Conservation (phyloP, 2,797 vertebrate genomes). For the Falco cherrug region DNA sequence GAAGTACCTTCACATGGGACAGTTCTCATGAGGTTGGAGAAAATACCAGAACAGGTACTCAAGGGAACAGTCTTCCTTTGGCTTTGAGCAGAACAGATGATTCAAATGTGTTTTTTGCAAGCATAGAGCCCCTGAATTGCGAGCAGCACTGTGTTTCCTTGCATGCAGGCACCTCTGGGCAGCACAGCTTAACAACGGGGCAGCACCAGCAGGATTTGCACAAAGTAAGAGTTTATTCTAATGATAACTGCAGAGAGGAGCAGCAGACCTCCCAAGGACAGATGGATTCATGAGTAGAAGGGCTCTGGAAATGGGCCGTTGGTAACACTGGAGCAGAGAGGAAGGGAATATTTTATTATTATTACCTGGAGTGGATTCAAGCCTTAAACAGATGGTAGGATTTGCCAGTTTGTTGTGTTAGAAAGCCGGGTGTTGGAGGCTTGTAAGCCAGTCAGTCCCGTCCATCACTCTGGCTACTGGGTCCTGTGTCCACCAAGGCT, state of each 20-base stretch:
- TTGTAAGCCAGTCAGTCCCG: not conserved
- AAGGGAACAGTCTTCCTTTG: not conserved
- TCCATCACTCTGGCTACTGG: not conserved
- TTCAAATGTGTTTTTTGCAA: not conserved
- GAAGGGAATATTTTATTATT: not conserved
- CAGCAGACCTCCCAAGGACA: not conserved
- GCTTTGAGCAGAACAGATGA: not conserved
- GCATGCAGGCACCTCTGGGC: not conserved
- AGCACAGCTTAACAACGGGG: not conserved
- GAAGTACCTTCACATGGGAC: not conserved
- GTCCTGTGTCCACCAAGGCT: not conserved
- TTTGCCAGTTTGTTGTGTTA: not conserved
- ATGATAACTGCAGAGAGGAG: not conserved
- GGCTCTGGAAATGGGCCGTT: not conserved
- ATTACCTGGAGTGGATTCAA: conserved; percentile 15
- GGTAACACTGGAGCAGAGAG: not conserved
- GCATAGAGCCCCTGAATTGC: fast-evolving
- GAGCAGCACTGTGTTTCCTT: fast-evolving
- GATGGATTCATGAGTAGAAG: not conserved
- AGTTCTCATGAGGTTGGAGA: not conserved
- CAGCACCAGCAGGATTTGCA: not conserved
- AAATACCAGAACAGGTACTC: not conserved
- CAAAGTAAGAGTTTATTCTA: not conserved
- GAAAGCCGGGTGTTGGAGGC: not conserved
- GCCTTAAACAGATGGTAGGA: not conserved